Evolutionary conservation across 2,113 vertebrate genomes (phyloP), one percentile per base, ranked within the genome.

Genomic region (Brienomyrus longianalis): DNA sequence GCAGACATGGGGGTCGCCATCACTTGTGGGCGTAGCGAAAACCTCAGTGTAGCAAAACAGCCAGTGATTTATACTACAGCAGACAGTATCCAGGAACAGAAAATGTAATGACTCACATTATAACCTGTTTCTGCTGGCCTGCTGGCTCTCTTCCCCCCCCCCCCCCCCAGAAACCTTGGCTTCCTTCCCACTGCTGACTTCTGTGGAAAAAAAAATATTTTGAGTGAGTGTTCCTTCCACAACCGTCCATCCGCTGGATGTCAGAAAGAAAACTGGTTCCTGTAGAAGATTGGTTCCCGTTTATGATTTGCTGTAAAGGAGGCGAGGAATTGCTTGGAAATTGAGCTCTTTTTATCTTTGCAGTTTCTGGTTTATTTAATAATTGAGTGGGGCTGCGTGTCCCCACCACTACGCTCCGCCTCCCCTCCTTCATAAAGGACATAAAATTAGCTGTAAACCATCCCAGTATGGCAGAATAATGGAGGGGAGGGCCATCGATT

Each of bases 401-500:
- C 62, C n/a, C 62, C 62, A 70, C n/a, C n/a, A 43, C 43, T 23
- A 43, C 0, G 39, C 80, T 47, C 17, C 17, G 80, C 80, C 31
- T 21, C 39, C 80, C 83, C 17, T 11, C 43, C 19, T n/a, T 48
- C 47, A 5, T 51, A 52, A 86, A 48, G 92, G 92, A 94, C 92
- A 90, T 92, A 92, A 92, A 95, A 93, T 87, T 77, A 93, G 89
- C 89, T 83, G 91, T 95, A 93, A 95, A 96, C 86, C n/a, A 74
- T 89, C 92, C 92, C 91, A 89, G 93, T 94, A 94, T 94, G 92
- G 91, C 91, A 91, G 91, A 91, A 93, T 93, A 94, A 93, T 92
- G 90, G 91, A 91, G 90, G 47, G 21, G 90, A 91, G 92, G 90
- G 77, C 88, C 89, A 90, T 48, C 66, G 89, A 89, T 90, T 90